Conservation (phyloP, 1,140 invertebrate genomes). For the Ostrea edulis region DNA sequence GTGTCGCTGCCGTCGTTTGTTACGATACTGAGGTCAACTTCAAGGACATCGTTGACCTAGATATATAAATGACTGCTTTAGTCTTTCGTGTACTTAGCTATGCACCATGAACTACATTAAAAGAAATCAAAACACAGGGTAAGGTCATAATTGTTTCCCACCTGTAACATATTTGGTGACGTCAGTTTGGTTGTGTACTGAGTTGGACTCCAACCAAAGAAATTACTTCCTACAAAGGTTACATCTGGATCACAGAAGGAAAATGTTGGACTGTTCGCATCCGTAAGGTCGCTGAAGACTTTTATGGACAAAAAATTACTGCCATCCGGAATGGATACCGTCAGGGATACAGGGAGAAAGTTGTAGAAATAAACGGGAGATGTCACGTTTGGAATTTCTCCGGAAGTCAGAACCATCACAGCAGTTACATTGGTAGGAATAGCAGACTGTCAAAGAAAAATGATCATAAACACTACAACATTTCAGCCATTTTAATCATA, state of each 20-base stretch:
- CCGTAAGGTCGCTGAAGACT: background rate
- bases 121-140: background rate
- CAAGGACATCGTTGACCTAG: conserved; percentile 5
- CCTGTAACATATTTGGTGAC: background rate
- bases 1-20: conserved; percentile 14
- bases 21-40: background rate
- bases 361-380: background rate
- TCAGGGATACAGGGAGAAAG: background rate
- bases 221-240: conserved; percentile 2
- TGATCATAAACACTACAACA: background rate
- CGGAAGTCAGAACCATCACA: background rate
- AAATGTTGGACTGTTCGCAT: background rate
- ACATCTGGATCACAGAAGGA: conserved; percentile 21
- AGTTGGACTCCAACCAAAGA: background rate
- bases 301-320: background rate
- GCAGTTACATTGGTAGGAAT: background rate
- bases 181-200: conserved; percentile 1
- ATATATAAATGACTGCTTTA: background rate
- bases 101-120: too few species aligned
- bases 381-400: background rate
- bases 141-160: background rate
- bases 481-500: too few species aligned
- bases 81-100: too few species aligned
- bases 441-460: background rate
- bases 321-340: background rate